These are phyloP conservation scores for Papilio glaucus DNA, from an alignment of 1,140 invertebrate genomes.

Conservation along the genomic window DNA sequence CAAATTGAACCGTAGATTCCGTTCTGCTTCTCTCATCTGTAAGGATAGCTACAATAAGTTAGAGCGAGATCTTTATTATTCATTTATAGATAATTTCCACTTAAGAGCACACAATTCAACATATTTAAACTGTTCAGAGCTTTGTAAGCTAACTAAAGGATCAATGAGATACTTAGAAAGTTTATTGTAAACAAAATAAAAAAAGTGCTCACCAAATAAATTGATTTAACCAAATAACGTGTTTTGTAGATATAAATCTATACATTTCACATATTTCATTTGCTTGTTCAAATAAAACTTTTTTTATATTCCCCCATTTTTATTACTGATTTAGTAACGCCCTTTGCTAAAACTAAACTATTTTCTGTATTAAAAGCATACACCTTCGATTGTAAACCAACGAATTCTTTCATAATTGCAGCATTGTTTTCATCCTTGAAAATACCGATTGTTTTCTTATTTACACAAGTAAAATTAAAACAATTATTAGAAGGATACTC, in stretches of 20 bases:
- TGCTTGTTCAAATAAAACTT: conserved; percentile 47
- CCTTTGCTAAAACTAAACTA: conserved; percentile 43
- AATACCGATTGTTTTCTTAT: conserved; percentile 54
- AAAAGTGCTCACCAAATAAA: too few species aligned
- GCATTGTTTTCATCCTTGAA: conserved; percentile 59
- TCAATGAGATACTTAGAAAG: too few species aligned
- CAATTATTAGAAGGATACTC: conserved; percentile 48
- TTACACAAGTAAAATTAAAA: conserved; percentile 44
- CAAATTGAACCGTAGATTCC: too few species aligned
- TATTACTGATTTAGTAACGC: conserved; percentile 45
- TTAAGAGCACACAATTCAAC: too few species aligned
- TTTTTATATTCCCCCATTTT: conserved; percentile 48
- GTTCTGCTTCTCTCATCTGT: too few species aligned
- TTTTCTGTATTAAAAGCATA: conserved; percentile 40
- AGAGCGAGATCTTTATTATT: too few species aligned
- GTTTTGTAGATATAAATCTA: conserved; percentile 51
- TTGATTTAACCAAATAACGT: too few species aligned
- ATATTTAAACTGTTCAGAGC: too few species aligned
- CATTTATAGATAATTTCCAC: too few species aligned
- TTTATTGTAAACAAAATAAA: too few species aligned
- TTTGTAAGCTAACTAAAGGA: too few species aligned
- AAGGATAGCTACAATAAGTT: too few species aligned
- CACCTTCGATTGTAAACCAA: conserved; percentile 55
- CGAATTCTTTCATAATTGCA: conserved; percentile 54
- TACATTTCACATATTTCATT: conserved; percentile 41